Conservation (phyloP, 1,140 invertebrate genomes). For the Drosophila simulans region DNA sequence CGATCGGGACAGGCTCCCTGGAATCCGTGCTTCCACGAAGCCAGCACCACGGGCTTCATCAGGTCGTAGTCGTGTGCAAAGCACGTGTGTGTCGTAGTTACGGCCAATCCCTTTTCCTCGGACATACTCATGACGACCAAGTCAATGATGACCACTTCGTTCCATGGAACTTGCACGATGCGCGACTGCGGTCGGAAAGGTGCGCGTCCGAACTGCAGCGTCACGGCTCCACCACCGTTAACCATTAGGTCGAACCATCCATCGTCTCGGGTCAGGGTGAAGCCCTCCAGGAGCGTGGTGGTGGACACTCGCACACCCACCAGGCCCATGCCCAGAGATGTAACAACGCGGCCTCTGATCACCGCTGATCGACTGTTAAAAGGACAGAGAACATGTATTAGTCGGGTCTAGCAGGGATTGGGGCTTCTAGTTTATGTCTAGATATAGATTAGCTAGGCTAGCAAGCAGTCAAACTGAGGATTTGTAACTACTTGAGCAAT, state of each 20-base stretch:
- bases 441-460: constrained; percentile 42
- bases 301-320: constrained; percentile 97
- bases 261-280: constrained; percentile 95
- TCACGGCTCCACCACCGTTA: constrained; percentile 98
- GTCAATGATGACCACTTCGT: constrained; percentile 97
- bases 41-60: constrained; percentile 97
- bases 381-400: constrained; percentile 56
- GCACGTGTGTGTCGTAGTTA: constrained; percentile 90
- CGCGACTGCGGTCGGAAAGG: constrained; percentile 95
- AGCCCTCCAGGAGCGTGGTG: constrained; percentile 95
- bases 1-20: constrained; percentile 97
- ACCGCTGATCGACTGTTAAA: constrained; percentile 95
- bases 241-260: constrained; percentile 98
- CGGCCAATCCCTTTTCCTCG: constrained; percentile 88
- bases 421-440: constrained; percentile 27
- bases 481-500: constrained; percentile 67
- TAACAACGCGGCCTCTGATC: constrained; percentile 96
- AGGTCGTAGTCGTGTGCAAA: constrained; percentile 95
- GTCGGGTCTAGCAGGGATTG: constrained; percentile 47
- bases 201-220: constrained; percentile 95
- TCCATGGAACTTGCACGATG: constrained; percentile 98
- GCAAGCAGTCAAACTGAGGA: constrained; percentile 61
- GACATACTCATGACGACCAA: constrained; percentile 93
- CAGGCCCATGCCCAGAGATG: constrained; percentile 94
- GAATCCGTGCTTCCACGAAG: constrained; percentile 98